These are phyloP conservation scores for Copidosoma floridanum DNA, from an alignment of 1,140 invertebrate species.

Conservation along the genomic window DNA sequence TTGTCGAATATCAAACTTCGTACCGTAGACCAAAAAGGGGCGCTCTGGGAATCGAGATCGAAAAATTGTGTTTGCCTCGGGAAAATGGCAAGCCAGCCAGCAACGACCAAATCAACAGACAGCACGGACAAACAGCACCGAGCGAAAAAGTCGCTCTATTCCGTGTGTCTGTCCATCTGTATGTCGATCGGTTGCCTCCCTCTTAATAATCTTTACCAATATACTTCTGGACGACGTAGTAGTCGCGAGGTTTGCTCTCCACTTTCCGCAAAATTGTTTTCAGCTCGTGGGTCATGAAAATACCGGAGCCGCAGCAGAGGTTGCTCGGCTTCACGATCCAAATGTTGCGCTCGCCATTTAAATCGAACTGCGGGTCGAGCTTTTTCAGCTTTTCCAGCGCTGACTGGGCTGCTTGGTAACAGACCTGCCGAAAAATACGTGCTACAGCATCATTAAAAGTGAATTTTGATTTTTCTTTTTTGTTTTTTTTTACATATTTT, in stretches of 20 bases:
- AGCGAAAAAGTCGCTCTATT: too few relatives aligned
- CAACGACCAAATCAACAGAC: too few relatives aligned
- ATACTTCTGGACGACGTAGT: constrained; percentile 90
- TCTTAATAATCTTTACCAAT: constrained; percentile 72
- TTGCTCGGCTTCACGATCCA: constrained; percentile 93
- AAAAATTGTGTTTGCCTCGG: too few relatives aligned
- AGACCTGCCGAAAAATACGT: background rate
- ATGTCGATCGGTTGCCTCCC: too few relatives aligned
- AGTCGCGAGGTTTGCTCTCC: constrained; percentile 61
- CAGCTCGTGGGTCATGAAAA: constrained; percentile 65
- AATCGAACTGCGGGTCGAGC: constrained; percentile 65
- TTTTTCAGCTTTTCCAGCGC: constrained; percentile 61
- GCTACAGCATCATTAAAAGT: background rate
- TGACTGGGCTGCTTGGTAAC: constrained; percentile 40
- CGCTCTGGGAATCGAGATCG: constrained; percentile 60
- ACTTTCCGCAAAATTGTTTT: constrained; percentile 68
- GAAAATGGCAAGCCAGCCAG: too few relatives aligned
- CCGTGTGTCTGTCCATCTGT: too few relatives aligned
- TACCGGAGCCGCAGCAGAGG: constrained; percentile 84
- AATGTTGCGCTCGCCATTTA: constrained; percentile 80
- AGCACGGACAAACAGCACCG: too few relatives aligned
- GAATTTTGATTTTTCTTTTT: background rate
- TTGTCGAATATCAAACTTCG: constrained; percentile 89
- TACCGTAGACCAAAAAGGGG: constrained; percentile 80
- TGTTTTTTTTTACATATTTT: background rate